These are phyloP conservation scores for Tamias sibiricus DNA, from an alignment of 2,113 vertebrate genomes.

Conservation along the genomic window DNA sequence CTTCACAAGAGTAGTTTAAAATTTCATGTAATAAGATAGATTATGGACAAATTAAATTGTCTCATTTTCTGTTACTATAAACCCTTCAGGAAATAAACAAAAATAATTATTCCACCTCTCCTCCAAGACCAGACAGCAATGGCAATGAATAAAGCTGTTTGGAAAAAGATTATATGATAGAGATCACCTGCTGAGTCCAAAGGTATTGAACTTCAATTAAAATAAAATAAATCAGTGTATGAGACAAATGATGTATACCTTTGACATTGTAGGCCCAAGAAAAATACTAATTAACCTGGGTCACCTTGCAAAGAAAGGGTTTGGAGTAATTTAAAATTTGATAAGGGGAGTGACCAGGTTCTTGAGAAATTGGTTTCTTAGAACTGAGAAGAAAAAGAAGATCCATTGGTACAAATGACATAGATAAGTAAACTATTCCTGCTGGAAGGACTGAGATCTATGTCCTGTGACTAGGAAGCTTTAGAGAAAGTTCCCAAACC, in stretches of 20 bases:
- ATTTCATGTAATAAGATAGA: not conserved
- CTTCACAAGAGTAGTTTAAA: not conserved
- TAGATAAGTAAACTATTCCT: not conserved
- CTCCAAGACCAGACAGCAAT: not conserved
- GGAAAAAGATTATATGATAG: not conserved
- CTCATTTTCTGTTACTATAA: not conserved
- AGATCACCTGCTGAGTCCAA: not conserved
- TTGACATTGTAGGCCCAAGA: not conserved
- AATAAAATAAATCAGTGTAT: not conserved
- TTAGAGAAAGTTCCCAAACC: not conserved
- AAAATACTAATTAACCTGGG: not conserved
- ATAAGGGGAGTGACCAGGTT: not conserved
- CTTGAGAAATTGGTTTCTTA: conserved; percentile 24
- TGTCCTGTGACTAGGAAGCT: not conserved
- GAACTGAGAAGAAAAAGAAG: not conserved
- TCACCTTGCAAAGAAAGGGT: not conserved
- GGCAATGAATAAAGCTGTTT: not conserved
- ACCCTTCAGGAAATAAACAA: not conserved
- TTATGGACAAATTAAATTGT: not conserved
- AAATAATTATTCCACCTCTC: not conserved
- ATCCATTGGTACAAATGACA: not conserved
- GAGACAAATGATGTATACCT: not conserved
- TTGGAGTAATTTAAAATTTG: conserved; percentile 41
- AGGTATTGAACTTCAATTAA: not conserved
- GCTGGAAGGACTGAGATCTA: not conserved